Evolutionary conservation across 2,888 invertebrate species (phyloP).

Genomic region (Diploptera punctata): DNA sequence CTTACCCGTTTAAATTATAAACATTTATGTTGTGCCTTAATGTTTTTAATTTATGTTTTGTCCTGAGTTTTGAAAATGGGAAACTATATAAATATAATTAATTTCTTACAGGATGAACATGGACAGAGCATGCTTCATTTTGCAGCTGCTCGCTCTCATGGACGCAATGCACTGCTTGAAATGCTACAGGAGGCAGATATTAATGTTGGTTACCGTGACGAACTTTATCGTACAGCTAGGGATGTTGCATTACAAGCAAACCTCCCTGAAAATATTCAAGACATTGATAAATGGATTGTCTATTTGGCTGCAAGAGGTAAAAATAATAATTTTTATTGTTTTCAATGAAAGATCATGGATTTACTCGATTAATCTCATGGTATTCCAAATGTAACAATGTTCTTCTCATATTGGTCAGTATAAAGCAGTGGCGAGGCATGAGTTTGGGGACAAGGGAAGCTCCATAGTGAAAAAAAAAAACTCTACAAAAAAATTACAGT

Average conservation of each 20-base stretch:
- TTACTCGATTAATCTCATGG: no score
- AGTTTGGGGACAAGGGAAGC: no score
- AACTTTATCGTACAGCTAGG: conserved; percentile 84
- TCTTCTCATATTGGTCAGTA: no score
- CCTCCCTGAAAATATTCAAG: conserved; percentile 77
- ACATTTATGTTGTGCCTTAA: no score
- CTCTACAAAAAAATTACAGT: no score
- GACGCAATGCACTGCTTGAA: conserved; percentile 79
- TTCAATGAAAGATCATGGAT: background rate
- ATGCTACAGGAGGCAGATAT: conserved; percentile 80
- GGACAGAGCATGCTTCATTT: conserved; percentile 91
- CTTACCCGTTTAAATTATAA: no score
- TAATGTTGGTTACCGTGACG: conserved; percentile 83
- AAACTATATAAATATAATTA: no score
- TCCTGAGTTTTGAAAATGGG: no score
- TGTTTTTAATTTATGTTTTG: no score
- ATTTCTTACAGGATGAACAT: conserved; percentile 87
- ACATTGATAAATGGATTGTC: conserved; percentile 82
- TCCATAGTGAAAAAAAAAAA: no score
- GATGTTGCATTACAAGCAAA: conserved; percentile 85
- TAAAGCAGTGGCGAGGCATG: no score
- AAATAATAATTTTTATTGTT: conserved; percentile 34
- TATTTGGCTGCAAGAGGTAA: conserved; percentile 79
- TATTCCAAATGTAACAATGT: no score
- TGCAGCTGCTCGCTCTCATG: conserved; percentile 82